Base-by-base conservation (phyloP, 2,888 invertebrate genomes). In the Perithous albicinctus region DNA sequence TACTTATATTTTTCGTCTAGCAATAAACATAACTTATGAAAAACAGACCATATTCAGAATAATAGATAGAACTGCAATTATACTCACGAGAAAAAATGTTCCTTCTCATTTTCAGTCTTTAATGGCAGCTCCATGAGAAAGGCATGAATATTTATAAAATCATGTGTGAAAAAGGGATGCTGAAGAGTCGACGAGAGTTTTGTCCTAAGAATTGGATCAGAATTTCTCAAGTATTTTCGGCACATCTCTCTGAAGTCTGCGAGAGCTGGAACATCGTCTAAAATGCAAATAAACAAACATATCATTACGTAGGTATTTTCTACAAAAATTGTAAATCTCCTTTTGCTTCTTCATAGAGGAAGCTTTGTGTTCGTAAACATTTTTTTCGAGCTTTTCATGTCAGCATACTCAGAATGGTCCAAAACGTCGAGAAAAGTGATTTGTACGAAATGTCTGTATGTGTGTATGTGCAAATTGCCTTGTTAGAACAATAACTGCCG, bases 71-170 rank as follows among this genome's bases (percentile, higher is more conserved):
- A 18, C 15, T 18, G 0, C 15, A 8, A 67, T 54, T 41, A 12
- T 41, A 86, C 89, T 88, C 87, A 94, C 94, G 95, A 94, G 91
- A 98, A 98, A 92, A 98, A 98, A 75, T 95, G 93, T 84, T 95
- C 94, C 90, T 96, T 98, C 86, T 98, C 97, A 69, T 94, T 93
- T 86, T 96, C 96, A 76, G 94, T 94, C 92, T 98, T 98, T 43
- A 98, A 90, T 0, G 98, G 97, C 70, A 98, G 93, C 90, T 97
- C 97, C 86, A 95, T 95, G 0, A 98, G 93, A 93, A 98, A 98
- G 84, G 96, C 96, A 91, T 97, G 96, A 85, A 98, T 96, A 23
- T 95, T 94, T 81, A 98, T 96, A 91, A 98, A 98, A 88, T 97
- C 97, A 90, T 97, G 97, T 87, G 96, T 97, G 90, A 97, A 98